Percentiles rank a stretch among this genome's conserved stretches.
Conservation (phyloP, 2,888 invertebrate species). For the Acanthosoma haemorrhoidale region DNA sequence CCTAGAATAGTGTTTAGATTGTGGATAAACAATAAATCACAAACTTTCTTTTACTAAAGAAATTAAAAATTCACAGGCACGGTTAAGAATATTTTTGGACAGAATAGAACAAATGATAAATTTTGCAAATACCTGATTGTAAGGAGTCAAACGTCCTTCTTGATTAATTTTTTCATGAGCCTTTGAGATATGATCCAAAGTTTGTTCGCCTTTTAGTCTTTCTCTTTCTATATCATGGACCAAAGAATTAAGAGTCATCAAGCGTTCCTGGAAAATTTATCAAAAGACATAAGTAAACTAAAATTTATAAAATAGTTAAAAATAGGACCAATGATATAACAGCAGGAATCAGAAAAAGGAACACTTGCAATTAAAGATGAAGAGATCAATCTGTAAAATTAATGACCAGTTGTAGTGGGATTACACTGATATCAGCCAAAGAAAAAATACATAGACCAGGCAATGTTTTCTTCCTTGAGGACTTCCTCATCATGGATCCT, state of each 20-base stretch:
- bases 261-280: conserved; percentile 62
- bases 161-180: conserved; percentile 61
- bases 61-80: neutral
- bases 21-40: too few species aligned
- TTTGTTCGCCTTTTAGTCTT: conserved; percentile 71
- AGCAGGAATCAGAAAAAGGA: neutral
- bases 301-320: conserved; percentile 10
- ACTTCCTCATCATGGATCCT: too few species aligned
- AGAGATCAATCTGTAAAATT: neutral
- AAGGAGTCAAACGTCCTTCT: conserved; percentile 48
- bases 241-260: conserved; percentile 68
- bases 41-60: neutral
- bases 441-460: too few species aligned
- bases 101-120: neutral
- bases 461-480: too few species aligned
- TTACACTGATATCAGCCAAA: too few species aligned
- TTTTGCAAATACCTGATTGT: conserved; percentile 48
- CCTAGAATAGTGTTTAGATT: too few species aligned
- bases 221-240: conserved; percentile 79
- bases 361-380: neutral
- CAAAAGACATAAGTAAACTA: too few species aligned
- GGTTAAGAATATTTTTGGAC: neutral
- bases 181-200: conserved; percentile 69
- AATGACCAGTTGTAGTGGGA: neutral
- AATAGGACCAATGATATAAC: neutral